Evolutionary conservation across 2,888 invertebrate species (phyloP).

Genomic region (Limenitis camilla): DNA sequence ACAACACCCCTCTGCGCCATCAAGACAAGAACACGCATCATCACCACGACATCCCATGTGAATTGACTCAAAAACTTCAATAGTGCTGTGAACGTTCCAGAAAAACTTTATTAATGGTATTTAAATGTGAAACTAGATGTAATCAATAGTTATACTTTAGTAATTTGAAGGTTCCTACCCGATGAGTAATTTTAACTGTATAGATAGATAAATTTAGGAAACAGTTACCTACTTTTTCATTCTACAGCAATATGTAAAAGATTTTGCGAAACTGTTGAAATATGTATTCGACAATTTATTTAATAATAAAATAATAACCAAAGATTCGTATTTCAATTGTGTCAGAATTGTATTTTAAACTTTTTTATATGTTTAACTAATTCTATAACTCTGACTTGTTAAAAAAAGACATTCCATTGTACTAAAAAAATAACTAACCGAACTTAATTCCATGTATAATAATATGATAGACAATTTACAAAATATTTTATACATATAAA

Average conservation of each 20-base stretch:
- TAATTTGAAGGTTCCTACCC: conserved; percentile 67
- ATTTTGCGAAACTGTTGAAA: neutral
- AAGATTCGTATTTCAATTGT: conserved; percentile 4
- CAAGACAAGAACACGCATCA: conserved; percentile 50
- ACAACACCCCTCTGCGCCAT: conserved; percentile 40
- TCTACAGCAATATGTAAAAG: conserved; percentile 3
- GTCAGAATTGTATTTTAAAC: neutral
- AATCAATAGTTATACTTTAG: conserved; percentile 37
- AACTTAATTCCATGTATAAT: too few relatives aligned
- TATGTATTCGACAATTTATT: conserved; percentile 3
- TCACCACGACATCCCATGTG: conserved; percentile 63
- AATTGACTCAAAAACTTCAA: conserved; percentile 27
- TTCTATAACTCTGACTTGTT: too few relatives aligned
- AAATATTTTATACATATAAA: conserved; percentile 20
- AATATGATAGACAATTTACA: conserved; percentile 3
- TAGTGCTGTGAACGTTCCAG: conserved; percentile 40
- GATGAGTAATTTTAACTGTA: conserved; percentile 47
- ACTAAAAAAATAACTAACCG: too few relatives aligned
- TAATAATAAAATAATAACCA: conserved; percentile 1
- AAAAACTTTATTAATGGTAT: conserved; percentile 26
- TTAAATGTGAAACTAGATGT: conserved; percentile 42
- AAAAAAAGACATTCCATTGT: too few relatives aligned
- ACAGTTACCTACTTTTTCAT: conserved; percentile 51
- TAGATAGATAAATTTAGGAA: conserved; percentile 46
- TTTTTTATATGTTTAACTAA: too few relatives aligned